Evolutionary conservation across 2,113 vertebrate genomes (phyloP).

Genomic region (Zosterops japonicus): DNA sequence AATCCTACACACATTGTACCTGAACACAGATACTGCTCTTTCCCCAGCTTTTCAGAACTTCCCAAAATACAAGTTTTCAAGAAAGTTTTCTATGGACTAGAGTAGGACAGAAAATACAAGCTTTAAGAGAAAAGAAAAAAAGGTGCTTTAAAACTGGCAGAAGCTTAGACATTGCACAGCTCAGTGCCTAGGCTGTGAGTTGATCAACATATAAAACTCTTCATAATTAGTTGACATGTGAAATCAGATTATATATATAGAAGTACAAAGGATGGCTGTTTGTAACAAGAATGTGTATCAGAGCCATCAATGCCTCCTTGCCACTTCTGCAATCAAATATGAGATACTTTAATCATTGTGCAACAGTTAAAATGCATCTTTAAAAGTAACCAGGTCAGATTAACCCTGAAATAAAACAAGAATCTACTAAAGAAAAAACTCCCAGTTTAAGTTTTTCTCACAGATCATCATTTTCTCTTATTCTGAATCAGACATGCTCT

Average conservation of each 20-base stretch:
- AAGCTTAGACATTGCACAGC: neutral
- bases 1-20: neutral
- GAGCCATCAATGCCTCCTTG: neutral
- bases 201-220: neutral
- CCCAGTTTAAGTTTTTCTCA: neutral
- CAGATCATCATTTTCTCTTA: neutral
- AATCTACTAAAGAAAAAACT: neutral
- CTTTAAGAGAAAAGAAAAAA: neutral
- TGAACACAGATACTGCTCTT: neutral
- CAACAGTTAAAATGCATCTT: neutral
- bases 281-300: neutral
- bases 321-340: neutral
- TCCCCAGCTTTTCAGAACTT: neutral
- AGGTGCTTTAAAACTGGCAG: neutral
- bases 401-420: neutral
- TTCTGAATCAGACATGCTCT: neutral
- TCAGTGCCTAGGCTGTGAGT: neutral
- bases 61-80: neutral
- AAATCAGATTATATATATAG: neutral
- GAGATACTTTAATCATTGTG: neutral
- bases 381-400: neutral
- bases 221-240: neutral
- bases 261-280: neutral
- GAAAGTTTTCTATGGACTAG: neutral
- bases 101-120: neutral